Percentiles rank a stretch among this genome's conserved stretches.
Evolutionary conservation across 1,140 invertebrate species (phyloP).

Genomic region (Paracyclopina nana): DNA sequence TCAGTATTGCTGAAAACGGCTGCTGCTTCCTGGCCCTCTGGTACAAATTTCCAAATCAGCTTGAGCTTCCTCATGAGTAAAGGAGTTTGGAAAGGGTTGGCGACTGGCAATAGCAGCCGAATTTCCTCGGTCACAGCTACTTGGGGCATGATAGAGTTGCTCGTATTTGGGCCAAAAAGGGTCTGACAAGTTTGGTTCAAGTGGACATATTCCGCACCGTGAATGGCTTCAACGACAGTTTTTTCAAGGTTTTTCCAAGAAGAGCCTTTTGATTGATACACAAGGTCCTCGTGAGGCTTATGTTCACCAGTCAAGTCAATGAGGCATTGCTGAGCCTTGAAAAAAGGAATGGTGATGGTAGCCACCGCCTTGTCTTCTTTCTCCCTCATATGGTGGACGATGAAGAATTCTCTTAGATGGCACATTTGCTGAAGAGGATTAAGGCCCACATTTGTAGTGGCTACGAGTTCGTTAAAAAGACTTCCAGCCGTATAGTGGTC

Average conservation of each 20-base stretch:
- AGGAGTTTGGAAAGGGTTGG: constrained; percentile 5
- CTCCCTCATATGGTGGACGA: constrained; percentile 30
- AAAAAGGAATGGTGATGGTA: constrained; percentile 12
- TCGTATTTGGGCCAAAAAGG: not conserved
- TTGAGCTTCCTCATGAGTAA: constrained; percentile 2
- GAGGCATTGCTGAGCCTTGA: constrained; percentile 1
- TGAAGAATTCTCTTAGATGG: constrained; percentile 70
- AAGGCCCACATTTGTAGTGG: constrained; percentile 44
- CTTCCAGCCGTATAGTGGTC: constrained; percentile 47
- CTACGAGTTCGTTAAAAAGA: constrained; percentile 56
- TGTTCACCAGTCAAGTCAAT: not conserved
- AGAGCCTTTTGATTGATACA: constrained; percentile 4
- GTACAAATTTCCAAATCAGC: constrained; percentile 11
- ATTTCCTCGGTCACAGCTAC: not conserved
- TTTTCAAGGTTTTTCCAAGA: constrained; percentile 2
- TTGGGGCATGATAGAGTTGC: constrained; percentile 4
- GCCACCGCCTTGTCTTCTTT: constrained; percentile 9
- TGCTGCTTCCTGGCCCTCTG: not conserved
- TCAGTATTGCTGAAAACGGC: not conserved
- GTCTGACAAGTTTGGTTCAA: constrained; percentile 2
- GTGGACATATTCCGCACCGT: not conserved
- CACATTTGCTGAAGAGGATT: constrained; percentile 57
- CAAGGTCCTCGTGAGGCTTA: not conserved
- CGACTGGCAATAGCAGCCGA: constrained; percentile 1
- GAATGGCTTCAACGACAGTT: constrained; percentile 2